A percentile compares a stretch with the other conserved stretches of the same genome.
phyloP scores from a whole-genome alignment of 2,888 invertebrate species.

The Encarsia formosa region DNA sequence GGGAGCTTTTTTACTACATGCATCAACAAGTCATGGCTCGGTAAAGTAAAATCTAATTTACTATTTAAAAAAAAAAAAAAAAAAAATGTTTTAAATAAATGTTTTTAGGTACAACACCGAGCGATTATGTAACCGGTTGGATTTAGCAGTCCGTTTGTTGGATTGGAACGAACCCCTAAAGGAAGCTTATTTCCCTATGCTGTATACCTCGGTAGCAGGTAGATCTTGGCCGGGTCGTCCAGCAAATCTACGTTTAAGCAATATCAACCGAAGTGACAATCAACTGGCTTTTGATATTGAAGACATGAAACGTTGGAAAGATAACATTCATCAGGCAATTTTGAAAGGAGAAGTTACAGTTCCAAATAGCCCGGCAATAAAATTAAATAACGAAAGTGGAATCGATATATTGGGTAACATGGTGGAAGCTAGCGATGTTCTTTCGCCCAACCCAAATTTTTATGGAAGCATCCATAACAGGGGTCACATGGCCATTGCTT shows the following conservation, averaged over 20 bases:
- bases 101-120: slow-evolving; percentile 67
- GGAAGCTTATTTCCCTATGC: slow-evolving; percentile 80
- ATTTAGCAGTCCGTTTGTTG: slow-evolving; percentile 60
- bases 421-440: slow-evolving; percentile 63
- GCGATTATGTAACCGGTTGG: slow-evolving; percentile 67
- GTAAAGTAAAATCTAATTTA: slow-evolving; percentile 33
- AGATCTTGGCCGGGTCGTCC: slow-evolving; percentile 72
- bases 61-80: background rate
- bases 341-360: slow-evolving; percentile 60
- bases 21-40: slow-evolving; percentile 67
- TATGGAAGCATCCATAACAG: slow-evolving; percentile 81
- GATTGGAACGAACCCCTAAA: slow-evolving; percentile 66
- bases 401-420: slow-evolving; percentile 77
- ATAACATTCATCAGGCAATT: slow-evolving; percentile 68
- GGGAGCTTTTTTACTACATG: slow-evolving; percentile 78
- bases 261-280: slow-evolving; percentile 66
- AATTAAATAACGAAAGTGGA: slow-evolving; percentile 56
- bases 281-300: slow-evolving; percentile 63
- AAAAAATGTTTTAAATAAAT: background rate
- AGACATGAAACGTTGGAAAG: slow-evolving; percentile 71
- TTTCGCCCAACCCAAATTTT: slow-evolving; percentile 65
- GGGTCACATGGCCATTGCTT: slow-evolving; percentile 74
- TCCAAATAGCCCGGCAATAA: slow-evolving; percentile 57
- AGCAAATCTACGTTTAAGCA: slow-evolving; percentile 55
- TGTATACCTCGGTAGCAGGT: slow-evolving; percentile 73